phyloP scores from a whole-genome alignment of 2,797 vertebrate genomes.

The Siniperca scherzeri region DNA sequence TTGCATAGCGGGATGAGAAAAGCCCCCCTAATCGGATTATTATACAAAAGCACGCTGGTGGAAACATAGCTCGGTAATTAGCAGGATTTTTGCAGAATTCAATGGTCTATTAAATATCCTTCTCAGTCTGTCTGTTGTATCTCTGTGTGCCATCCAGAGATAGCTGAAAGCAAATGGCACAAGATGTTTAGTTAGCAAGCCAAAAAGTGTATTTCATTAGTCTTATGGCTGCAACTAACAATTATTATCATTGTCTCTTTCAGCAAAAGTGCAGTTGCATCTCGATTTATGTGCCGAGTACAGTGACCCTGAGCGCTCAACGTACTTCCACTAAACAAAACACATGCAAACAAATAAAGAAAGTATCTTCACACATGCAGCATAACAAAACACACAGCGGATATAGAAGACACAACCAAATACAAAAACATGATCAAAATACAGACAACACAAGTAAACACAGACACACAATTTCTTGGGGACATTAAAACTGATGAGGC shows the following conservation, averaged over 20 bases:
- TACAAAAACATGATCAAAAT: not conserved
- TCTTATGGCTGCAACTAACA: not conserved
- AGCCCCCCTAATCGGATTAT: conserved; percentile 69
- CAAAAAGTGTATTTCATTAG: conserved; percentile 11
- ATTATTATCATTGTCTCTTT: not conserved
- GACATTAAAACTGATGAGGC: not conserved
- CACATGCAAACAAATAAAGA: too few species aligned
- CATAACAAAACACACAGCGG: too few species aligned
- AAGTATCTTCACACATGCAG: too few species aligned
- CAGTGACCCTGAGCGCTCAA: not conserved
- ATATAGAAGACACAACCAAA: not conserved
- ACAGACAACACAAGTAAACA: not conserved
- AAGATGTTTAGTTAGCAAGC: not conserved
- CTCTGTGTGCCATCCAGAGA: conserved; percentile 36
- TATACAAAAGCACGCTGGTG: conserved; percentile 60
- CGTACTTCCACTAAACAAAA: not conserved
- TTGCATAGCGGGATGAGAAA: conserved; percentile 40
- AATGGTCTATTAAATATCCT: conserved; percentile 55
- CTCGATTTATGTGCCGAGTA: not conserved
- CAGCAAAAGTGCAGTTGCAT: not conserved
- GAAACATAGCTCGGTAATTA: conserved; percentile 72
- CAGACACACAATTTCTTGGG: not conserved
- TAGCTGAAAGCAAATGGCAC: conserved; percentile 22
- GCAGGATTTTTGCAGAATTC: conserved; percentile 59
- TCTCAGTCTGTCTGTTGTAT: conserved; percentile 33